Conservation (phyloP, 2,888 invertebrate genomes). For the Lottia gigantea region DNA sequence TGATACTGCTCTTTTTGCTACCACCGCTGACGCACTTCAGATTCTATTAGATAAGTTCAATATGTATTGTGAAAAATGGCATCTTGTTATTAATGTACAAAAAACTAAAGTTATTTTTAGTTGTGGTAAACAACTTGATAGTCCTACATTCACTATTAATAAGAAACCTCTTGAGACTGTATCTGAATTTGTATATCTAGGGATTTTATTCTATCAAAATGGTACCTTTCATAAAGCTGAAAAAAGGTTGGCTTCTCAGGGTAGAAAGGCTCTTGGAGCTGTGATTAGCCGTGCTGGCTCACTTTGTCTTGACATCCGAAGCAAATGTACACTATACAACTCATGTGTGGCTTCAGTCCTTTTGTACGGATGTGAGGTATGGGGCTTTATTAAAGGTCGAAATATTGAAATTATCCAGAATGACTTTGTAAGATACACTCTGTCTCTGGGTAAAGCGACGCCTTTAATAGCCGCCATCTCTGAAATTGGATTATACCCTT, state of each 20-base stretch:
- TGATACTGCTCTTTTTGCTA: background rate
- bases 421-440: background rate
- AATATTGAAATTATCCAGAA: background rate
- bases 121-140: background rate
- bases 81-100: background rate
- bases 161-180: background rate
- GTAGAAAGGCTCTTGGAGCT: background rate
- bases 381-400: background rate
- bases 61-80: background rate
- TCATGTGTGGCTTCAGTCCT: background rate
- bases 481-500: background rate
- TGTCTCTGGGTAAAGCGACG: background rate
- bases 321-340: background rate
- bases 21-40: background rate
- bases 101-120: slow-evolving; percentile 1
- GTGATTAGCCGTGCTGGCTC: background rate
- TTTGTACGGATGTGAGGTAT: slow-evolving; percentile 2
- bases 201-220: slow-evolving; percentile 3
- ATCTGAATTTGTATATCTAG: slow-evolving; percentile 1
- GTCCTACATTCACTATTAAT: background rate
- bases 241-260: background rate
- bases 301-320: background rate
- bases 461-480: background rate
- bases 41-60: background rate
- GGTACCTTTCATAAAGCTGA: background rate